These are phyloP conservation scores for Myotis yumanensis DNA, from an alignment of 2,113 vertebrate species.

Conservation along the genomic window DNA sequence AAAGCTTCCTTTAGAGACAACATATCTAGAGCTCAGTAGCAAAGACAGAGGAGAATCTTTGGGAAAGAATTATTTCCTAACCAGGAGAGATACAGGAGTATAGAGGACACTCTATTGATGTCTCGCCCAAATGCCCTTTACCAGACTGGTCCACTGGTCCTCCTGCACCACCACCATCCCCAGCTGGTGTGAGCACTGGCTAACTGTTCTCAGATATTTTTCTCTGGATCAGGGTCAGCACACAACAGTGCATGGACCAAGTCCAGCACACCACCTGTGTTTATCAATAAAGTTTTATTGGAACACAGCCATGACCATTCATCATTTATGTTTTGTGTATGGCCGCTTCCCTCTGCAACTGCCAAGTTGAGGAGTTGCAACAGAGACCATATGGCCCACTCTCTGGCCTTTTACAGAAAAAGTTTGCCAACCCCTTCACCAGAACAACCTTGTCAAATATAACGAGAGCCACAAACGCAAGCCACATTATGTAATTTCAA, in stretches of 20 bases:
- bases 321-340: not conserved
- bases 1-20: not conserved
- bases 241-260: not conserved
- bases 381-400: not conserved
- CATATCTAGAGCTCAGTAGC: not conserved
- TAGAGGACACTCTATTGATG: not conserved
- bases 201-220: not conserved
- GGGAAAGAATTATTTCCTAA: not conserved
- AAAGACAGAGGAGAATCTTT: not conserved
- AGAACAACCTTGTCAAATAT: not conserved
- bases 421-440: not conserved
- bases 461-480: not conserved
- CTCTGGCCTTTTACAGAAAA: not conserved
- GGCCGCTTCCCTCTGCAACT: not conserved
- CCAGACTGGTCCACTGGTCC: not conserved
- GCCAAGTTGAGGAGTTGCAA: not conserved
- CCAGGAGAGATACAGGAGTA: not conserved
- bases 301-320: not conserved
- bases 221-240: not conserved
- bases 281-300: conserved; percentile 12
- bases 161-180: not conserved
- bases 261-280: not conserved
- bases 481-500: not conserved
- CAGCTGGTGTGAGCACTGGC: not conserved
- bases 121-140: not conserved